Percentiles rank a stretch among this genome's conserved stretches.
These are phyloP conservation scores for Drosophila subobscura DNA, from an alignment of 1,140 invertebrate species.

Conservation along the genomic window DNA sequence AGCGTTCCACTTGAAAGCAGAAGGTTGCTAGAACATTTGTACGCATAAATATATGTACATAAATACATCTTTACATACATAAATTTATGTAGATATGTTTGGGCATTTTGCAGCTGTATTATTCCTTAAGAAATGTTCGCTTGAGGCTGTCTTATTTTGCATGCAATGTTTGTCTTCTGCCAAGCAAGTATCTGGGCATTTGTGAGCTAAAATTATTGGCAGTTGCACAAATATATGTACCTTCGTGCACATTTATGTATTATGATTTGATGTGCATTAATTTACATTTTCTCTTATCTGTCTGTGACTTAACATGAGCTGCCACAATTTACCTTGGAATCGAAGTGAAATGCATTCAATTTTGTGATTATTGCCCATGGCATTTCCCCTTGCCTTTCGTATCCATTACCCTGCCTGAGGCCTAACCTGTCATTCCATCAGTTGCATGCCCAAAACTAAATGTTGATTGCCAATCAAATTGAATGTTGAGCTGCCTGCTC, in stretches of 20 bases:
- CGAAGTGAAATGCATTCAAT: conserved; percentile 6
- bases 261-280: too few species aligned
- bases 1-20: conserved; percentile 21
- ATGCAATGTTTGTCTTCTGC: too few species aligned
- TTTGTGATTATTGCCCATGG: background rate
- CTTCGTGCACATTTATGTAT: too few species aligned
- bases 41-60: background rate
- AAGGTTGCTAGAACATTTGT: conserved; percentile 28
- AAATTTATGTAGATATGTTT: too few species aligned
- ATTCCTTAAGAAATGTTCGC: too few species aligned
- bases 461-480: conserved; percentile 25
- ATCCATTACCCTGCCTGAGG: background rate
- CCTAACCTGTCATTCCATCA: background rate
- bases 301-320: background rate
- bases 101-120: too few species aligned
- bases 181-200: too few species aligned
- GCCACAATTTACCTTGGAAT: background rate
- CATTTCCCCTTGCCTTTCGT: background rate
- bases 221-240: too few species aligned
- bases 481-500: conserved; percentile 6
- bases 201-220: too few species aligned
- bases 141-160: too few species aligned
- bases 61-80: conserved; percentile 1
- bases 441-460: background rate
- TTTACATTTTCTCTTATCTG: too few species aligned